These are phyloP conservation scores for Calameuta pallipes DNA, from an alignment of 2,888 invertebrate genomes.

Conservation along the genomic window DNA sequence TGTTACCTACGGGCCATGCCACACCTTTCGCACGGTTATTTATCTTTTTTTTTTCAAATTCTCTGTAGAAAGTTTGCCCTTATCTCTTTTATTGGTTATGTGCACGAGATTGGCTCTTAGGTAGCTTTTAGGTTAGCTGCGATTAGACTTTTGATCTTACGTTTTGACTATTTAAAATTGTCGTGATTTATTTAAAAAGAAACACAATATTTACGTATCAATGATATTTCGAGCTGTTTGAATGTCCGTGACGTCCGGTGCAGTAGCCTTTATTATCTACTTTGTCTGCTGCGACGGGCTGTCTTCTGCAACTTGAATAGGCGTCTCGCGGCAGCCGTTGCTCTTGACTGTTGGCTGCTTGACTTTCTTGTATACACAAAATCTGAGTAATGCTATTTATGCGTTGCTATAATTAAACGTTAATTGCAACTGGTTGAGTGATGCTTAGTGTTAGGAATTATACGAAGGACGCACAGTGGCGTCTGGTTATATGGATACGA, in stretches of 20 bases:
- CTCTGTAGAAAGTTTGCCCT: neutral
- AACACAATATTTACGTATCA: neutral
- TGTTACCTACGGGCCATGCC: constrained; percentile 21
- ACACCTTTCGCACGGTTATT: constrained; percentile 51
- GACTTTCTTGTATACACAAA: neutral
- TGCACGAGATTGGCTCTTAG: neutral
- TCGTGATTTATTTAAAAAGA: neutral
- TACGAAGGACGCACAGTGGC: neutral
- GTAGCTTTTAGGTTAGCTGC: neutral
- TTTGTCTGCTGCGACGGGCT: neutral
- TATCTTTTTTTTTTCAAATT: constrained; percentile 7
- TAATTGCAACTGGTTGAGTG: neutral
- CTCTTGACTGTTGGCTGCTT: neutral
- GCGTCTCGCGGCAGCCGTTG: neutral
- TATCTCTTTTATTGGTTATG: neutral
- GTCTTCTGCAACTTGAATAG: neutral
- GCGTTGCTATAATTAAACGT: neutral
- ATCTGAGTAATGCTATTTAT: neutral
- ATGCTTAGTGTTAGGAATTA: neutral
- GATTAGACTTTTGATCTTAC: neutral
- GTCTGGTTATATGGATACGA: neutral
- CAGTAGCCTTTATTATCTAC: neutral
- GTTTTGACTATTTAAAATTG: neutral
- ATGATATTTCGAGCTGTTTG: neutral
- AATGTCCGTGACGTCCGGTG: neutral